Base-by-base conservation (phyloP, 2,888 invertebrate species). In the Sphinx pinastri region DNA sequence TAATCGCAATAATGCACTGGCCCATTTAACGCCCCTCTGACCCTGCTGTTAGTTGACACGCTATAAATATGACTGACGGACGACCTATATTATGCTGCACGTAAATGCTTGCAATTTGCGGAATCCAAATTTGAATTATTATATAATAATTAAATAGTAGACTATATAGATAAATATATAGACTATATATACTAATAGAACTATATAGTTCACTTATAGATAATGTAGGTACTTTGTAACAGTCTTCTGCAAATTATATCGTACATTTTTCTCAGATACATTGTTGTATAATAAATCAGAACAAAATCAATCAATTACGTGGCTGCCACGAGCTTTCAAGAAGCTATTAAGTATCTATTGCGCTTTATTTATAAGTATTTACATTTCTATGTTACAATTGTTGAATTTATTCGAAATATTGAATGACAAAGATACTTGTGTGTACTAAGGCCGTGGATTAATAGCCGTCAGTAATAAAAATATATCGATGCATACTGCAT, bases 21-120 rank as follows among this genome's bases (percentile, higher is more conserved):
- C 82, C 86, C 80, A 85, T 78, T 85, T 85, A 78, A 73, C 69
- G 76, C 84, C 84, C 85, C 79, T 75, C 67, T 76, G 79, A 81
- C 78, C 80, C 74, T 77, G 72, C 19, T 19, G 47, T 49, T 76
- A 77, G 75, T 79, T 79, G 72, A 60, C 47, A 69, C 19, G 45
- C 63, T 69, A 69, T 63, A 69, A 69, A 69, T 69, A 69, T 54
- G 52, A 52, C 54, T 38, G 67, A 16, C 16, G 45, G 67, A 52
- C 52, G 55, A 55, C 68, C 47, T 13, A 47, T 55, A 68, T 68
- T 52, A 67, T 57, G 57, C 19, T 57, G 57, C 57, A 68, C 45
- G 54, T 45, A 47, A 68, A 55, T 19, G 38, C 47, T 68, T 68
- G 68, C 54, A 54, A 54, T 60, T 16, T 60, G 60, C 63, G 63